A percentile compares a stretch with the other conserved stretches of the same genome.
Conservation (phyloP, 2,113 vertebrate genomes). For the Chionis minor region DNA sequence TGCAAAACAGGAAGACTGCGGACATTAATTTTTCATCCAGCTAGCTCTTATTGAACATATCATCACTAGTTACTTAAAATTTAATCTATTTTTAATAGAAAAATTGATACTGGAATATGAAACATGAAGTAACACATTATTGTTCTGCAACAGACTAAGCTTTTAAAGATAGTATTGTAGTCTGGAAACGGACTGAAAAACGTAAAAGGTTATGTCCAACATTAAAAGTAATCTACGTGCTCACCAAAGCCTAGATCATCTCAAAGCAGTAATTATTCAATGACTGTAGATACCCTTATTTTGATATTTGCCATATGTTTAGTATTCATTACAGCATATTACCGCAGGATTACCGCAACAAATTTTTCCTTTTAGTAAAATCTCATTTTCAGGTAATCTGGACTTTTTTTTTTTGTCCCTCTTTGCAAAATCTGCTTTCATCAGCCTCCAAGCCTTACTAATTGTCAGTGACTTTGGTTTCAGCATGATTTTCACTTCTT, state of each 20-base stretch:
- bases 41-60: constrained; percentile 67
- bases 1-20: constrained; percentile 62
- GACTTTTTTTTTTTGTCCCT: not conserved
- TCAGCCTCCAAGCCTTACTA: not conserved
- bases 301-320: not conserved
- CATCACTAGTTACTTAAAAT: constrained; percentile 74
- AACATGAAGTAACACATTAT: constrained; percentile 64
- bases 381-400: constrained; percentile 9
- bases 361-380: constrained; percentile 1
- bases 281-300: constrained; percentile 13
- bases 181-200: constrained; percentile 68
- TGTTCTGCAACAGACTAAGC: constrained; percentile 68
- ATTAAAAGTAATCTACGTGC: constrained; percentile 57
- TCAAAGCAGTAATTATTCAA: constrained; percentile 34
- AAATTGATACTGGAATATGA: constrained; percentile 76
- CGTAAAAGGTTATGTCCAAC: constrained; percentile 69
- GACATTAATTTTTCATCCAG: constrained; percentile 75
- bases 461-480: not conserved
- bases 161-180: constrained; percentile 72
- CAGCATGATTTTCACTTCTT: constrained; percentile 35
- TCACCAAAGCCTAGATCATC: constrained; percentile 52
- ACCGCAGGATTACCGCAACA: not conserved
- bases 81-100: constrained; percentile 81
- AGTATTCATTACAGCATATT: constrained; percentile 41
- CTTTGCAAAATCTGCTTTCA: not conserved